Conservation (phyloP, 2,113 vertebrate genomes). For the Hystrix brachyura region DNA sequence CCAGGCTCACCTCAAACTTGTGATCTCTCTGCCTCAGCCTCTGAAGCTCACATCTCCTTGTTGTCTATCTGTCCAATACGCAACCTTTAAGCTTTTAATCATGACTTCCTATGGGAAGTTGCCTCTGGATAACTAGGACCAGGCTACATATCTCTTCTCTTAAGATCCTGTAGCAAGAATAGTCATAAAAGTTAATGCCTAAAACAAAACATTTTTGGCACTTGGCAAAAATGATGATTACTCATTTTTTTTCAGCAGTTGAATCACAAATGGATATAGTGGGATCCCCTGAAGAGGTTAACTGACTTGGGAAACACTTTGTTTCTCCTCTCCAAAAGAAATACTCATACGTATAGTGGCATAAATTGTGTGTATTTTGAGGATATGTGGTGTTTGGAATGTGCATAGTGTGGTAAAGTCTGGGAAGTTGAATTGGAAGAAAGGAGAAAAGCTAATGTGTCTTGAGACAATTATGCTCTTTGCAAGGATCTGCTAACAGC, state of each 20-base stretch:
- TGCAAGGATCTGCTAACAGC: background rate
- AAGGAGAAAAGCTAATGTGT: background rate
- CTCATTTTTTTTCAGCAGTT: background rate
- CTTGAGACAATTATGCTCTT: slow-evolving; percentile 9
- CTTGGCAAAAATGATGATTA: background rate
- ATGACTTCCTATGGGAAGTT: background rate
- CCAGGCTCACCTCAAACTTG: background rate
- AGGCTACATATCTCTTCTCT: background rate
- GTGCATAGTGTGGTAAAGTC: background rate
- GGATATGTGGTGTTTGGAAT: background rate
- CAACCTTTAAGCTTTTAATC: background rate
- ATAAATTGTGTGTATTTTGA: slow-evolving; percentile 29
- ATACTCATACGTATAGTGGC: background rate
- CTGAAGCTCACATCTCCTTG: background rate
- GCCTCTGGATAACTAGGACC: background rate
- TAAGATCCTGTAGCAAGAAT: background rate
- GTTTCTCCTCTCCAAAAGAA: background rate
- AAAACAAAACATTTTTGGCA: background rate
- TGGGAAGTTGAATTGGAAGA: background rate
- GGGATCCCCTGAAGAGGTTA: background rate
- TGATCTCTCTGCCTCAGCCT: background rate
- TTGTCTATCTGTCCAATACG: background rate
- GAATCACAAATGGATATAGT: background rate
- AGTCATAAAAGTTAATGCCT: background rate
- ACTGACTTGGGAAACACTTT: background rate